Evolutionary conservation across 2,113 vertebrate genomes (phyloP), one percentile per base, ranked within the genome.

Genomic region (Pterocles gutturalis): DNA sequence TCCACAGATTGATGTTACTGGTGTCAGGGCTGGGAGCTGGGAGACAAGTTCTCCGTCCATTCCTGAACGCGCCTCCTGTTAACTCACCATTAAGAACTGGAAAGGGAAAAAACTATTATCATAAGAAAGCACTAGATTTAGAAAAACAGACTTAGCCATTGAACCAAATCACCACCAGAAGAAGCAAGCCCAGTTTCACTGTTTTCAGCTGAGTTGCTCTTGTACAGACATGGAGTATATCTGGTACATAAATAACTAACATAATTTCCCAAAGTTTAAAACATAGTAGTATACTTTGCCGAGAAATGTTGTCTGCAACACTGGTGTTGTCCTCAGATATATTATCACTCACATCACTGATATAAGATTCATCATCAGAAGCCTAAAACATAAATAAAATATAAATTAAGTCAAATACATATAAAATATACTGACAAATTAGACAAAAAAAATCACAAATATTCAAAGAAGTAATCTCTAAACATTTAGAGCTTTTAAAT

Each of bases 241-340:
- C 49, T 83, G 87, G 48, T 54, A 92, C 31, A 88, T 51, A 65
- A 92, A 69, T 16, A 97, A 91, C 8, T 33, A 90, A 84, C 0
- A 1, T 58, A 70, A 90, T 93, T 95, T 90, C 78, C 49, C 83
- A 61, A 94, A 94, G 48, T 65, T 87, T 82, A 82, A 83, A 94
- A 96, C 53, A 85, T 20, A 96, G 90, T 41, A 83, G 49, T 96
- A 95, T 99, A 99, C 99, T 99, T 99, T 99, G 99, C 97, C 99
- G 98, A 97, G 99, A 99, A 98, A 99, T 98, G 91, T 98, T 99
- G 97, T 99, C 99, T 66, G 99, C 99, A 88, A 99, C 99, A 75
- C 99, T 99, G 98, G 99, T 99, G 96, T 99, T 99, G 98, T 99
- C 99, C 98, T 99, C 99, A 28, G 99, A 99, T 98, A 99, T 99